Evolutionary conservation across 2,888 invertebrate species (phyloP).

Genomic region (Cheilosia soror): DNA sequence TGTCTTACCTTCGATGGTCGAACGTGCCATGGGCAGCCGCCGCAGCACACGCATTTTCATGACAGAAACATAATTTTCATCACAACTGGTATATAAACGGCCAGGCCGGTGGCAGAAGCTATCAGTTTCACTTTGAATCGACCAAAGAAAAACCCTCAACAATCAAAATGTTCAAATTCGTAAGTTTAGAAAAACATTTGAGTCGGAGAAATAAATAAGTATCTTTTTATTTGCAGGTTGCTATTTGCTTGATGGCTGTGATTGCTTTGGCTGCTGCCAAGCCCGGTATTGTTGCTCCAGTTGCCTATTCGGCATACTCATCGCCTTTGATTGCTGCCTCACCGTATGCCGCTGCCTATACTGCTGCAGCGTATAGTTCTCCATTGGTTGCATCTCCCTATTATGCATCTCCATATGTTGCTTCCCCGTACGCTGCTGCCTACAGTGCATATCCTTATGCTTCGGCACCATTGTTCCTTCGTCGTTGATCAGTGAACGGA

Average conservation of each 20-base stretch:
- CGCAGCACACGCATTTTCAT: constrained; percentile 2
- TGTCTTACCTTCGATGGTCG: constrained; percentile 15
- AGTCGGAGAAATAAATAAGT: neutral
- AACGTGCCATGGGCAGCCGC: constrained; percentile 59
- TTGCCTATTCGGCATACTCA: constrained; percentile 78
- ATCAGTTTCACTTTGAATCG: constrained; percentile 60
- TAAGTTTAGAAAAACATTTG: constrained; percentile 76
- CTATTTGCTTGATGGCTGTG: constrained; percentile 80
- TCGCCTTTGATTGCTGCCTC: constrained; percentile 77
- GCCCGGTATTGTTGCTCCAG: constrained; percentile 78
- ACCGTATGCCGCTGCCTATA: constrained; percentile 77
- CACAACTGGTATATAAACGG: constrained; percentile 40
- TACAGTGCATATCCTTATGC: constrained; percentile 78
- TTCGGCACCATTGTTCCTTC: constrained; percentile 51
- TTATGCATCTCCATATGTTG: constrained; percentile 78
- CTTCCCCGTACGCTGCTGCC: constrained; percentile 78
- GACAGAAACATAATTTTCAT: neutral
- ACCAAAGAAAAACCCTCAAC: constrained; percentile 38
- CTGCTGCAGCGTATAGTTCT: constrained; percentile 77
- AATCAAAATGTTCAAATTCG: constrained; percentile 82
- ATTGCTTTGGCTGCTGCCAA: constrained; percentile 79
- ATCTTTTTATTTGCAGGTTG: constrained; percentile 25
- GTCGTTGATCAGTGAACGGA: constrained; percentile 54
- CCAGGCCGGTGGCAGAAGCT: neutral
- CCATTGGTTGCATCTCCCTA: constrained; percentile 78